Base-by-base conservation (phyloP, 2,797 vertebrate species). In the Semaprochilodus insignis region DNA sequence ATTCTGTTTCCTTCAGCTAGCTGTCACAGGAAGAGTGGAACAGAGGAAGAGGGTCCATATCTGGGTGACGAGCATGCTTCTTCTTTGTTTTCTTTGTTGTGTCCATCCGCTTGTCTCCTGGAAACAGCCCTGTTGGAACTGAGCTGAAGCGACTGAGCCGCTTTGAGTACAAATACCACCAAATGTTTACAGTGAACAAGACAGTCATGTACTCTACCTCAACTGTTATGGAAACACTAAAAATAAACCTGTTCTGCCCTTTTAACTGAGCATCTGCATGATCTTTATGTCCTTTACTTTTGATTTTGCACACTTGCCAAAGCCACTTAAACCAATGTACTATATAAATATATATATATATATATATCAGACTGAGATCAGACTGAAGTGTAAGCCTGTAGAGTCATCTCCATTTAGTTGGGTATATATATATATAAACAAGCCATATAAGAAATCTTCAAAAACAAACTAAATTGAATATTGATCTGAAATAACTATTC, bases 171-270 rank as follows among this genome's bases (percentile, higher is more conserved):
- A 65, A 51, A 57, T 34, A 23, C 13, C 74, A 55, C 27, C 31
- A 60, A 84, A 62, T 27, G 66, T 70, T 71, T 73, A 48, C 67
- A 84, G 55, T 74, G 16, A 74, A 72, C 57, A 34, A 55, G 31
- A 74, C 81, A 81, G 86, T 83, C 85, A 65, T 86, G 81, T 83
- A 81, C 80, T 57, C 63, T 82, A 59, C 70, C 82, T 80, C 84
- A 80, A 57, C 7, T 71, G 23, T 48, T 65, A 44, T 57, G 52
- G 31, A 86, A 62, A 67, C 8, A 74, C 31, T 85, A 86, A 83
- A 91, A 90, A 92, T 84, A 84, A 85, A 89, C 25, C 3, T 74
- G 6, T 36, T 73, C 69, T 60, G 2, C 75, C 59, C 69, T 90
- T 90, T 88, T 85, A 86, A 86, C 19, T 63, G 23, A 44, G 44